Conservation (phyloP, 2,113 vertebrate genomes). For the Trogon melanurus region DNA sequence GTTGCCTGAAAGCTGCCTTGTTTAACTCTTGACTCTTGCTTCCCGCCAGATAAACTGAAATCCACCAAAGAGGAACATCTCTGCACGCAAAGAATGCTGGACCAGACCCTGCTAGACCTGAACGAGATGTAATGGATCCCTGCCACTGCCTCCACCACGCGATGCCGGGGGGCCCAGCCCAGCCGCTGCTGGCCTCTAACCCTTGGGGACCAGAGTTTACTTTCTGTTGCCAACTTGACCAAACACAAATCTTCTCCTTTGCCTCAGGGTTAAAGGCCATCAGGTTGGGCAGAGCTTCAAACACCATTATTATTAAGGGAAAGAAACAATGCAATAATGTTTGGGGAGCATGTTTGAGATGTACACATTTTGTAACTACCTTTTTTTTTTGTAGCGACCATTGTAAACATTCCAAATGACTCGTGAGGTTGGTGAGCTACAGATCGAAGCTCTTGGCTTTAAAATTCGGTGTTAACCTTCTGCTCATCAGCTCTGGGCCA, state of each 20-base stretch:
- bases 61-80: constrained; percentile 89
- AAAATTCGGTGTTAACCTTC: not conserved
- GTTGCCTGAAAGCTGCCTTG: not conserved
- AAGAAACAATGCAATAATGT: constrained; percentile 67
- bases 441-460: constrained; percentile 16
- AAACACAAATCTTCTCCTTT: constrained; percentile 6
- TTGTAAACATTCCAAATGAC: constrained; percentile 66
- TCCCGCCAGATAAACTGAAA: constrained; percentile 85
- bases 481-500: not conserved
- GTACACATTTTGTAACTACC: constrained; percentile 70
- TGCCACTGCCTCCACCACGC: not conserved
- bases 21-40: constrained; percentile 37
- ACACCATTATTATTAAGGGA: constrained; percentile 71
- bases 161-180: constrained; percentile 34
- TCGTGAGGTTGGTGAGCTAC: constrained; percentile 22
- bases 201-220: constrained; percentile 39
- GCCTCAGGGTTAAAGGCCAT: constrained; percentile 48
- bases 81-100: constrained; percentile 89
- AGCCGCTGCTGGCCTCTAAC: constrained; percentile 66
- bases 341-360: constrained; percentile 68
- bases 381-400: constrained; percentile 59
- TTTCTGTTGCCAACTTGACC: constrained; percentile 50
- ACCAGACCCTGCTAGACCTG: constrained; percentile 93
- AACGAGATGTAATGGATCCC: constrained; percentile 84
- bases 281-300: constrained; percentile 61